These are phyloP conservation scores for Scolopax mira DNA, from an alignment of 2,113 vertebrate genomes.

Conservation along the genomic window DNA sequence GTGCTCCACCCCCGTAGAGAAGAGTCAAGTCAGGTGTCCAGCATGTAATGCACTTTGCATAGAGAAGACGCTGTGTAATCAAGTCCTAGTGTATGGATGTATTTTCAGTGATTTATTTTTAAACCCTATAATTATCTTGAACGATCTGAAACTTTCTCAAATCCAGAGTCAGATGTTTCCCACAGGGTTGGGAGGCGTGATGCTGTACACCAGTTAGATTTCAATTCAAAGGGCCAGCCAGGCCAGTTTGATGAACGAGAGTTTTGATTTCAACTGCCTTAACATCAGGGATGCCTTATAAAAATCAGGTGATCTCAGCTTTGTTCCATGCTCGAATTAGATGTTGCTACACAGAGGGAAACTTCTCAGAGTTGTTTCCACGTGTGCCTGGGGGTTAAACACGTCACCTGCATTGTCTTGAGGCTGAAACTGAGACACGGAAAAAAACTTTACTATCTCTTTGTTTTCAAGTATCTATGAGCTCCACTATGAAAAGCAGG, in stretches of 20 bases:
- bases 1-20: accelerated
- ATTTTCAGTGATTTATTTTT: constrained; percentile 11
- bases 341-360: background rate
- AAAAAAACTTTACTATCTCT: background rate
- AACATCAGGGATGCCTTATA: background rate
- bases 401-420: background rate
- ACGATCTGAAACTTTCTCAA: background rate
- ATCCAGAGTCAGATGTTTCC: background rate
- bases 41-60: background rate
- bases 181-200: background rate
- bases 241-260: background rate
- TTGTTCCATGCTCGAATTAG: background rate
- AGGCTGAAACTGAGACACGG: background rate
- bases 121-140: background rate
- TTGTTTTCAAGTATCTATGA: background rate
- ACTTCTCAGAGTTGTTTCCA: background rate
- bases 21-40: background rate
- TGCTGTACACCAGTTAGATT: background rate
- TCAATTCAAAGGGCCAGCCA: background rate
- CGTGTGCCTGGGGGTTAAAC: accelerated
- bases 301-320: background rate
- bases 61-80: background rate
- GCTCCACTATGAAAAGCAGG: background rate
- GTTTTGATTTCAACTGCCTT: background rate
- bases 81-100: background rate